Evolutionary conservation across 2,888 invertebrate genomes (phyloP).

Genomic region (Xylocampa areola): DNA sequence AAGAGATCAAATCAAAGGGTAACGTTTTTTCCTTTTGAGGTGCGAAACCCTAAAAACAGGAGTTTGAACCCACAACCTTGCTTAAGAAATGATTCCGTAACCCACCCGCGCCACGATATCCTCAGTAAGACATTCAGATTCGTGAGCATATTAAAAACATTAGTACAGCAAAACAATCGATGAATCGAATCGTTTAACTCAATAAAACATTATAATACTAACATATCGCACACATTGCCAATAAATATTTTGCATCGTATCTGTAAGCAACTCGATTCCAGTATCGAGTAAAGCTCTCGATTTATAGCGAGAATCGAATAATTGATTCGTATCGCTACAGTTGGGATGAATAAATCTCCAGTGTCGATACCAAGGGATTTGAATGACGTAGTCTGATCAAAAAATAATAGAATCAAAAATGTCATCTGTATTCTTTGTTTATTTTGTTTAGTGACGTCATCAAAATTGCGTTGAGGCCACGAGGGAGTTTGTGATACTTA

Average conservation of each 20-base stretch:
- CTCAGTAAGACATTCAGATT: no score
- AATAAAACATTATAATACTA: slow-evolving; percentile 19
- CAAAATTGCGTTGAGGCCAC: not conserved
- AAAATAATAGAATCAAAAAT: slow-evolving; percentile 53
- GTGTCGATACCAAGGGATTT: slow-evolving; percentile 35
- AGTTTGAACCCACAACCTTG: no score
- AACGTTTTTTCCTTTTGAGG: no score
- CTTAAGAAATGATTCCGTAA: no score
- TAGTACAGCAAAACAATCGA: slow-evolving; percentile 1
- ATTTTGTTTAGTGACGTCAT: slow-evolving; percentile 15
- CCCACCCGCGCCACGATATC: no score
- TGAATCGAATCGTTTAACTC: not conserved
- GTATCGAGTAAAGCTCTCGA: slow-evolving; percentile 53
- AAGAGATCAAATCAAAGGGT: no score
- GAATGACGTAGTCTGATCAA: slow-evolving; percentile 45
- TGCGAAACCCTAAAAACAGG: no score
- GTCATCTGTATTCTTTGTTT: slow-evolving; percentile 26
- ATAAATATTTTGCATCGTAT: slow-evolving; percentile 51
- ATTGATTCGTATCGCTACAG: slow-evolving; percentile 54
- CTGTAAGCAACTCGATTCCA: slow-evolving; percentile 49
- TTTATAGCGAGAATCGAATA: slow-evolving; percentile 59
- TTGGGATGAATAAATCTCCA: slow-evolving; percentile 53
- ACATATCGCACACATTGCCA: slow-evolving; percentile 25
- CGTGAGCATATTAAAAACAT: not conserved
- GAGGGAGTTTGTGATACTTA: no score